These are phyloP conservation scores for Aplysia californica DNA, from an alignment of 1,140 invertebrate species.

Conservation along the genomic window DNA sequence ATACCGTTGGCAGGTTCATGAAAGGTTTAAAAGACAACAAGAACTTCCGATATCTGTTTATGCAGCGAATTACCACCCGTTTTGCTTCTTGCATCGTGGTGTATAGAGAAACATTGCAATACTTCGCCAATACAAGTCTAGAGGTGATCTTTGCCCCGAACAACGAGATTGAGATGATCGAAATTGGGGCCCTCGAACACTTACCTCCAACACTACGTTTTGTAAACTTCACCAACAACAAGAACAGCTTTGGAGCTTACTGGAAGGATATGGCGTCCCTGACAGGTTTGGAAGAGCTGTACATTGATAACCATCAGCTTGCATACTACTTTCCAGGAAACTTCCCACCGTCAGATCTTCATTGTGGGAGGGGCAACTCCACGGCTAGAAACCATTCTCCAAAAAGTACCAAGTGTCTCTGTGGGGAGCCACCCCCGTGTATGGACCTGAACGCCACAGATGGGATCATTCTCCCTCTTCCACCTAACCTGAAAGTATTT, in stretches of 20 bases:
- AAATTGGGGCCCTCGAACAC: neutral
- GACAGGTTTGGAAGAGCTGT: neutral
- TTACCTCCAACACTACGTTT: neutral
- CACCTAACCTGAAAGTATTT: constrained; percentile 1
- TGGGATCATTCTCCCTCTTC: neutral
- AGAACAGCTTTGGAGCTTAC: constrained; percentile 22
- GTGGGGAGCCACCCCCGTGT: too few species aligned
- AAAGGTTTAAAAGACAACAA: constrained; percentile 1
- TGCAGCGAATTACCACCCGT: neutral
- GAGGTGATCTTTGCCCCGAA: constrained; percentile 11
- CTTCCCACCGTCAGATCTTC: neutral
- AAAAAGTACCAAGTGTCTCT: too few species aligned
- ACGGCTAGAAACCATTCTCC: too few species aligned
- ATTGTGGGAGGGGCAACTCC: too few species aligned
- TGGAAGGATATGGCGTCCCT: constrained; percentile 2
- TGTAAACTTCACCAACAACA: constrained; percentile 10
- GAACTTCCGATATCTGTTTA: neutral
- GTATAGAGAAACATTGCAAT: neutral
- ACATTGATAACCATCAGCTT: neutral
- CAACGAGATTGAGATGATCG: constrained; percentile 26
- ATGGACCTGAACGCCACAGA: too few species aligned
- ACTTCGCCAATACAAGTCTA: constrained; percentile 1
- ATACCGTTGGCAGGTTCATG: constrained; percentile 8
- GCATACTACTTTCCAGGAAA: neutral
- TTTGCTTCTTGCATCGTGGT: constrained; percentile 1